A percentile compares a stretch with the other conserved stretches of the same genome.
Evolutionary conservation across 2,797 vertebrate species (phyloP).

Genomic region (Rhinichthys osculus): DNA sequence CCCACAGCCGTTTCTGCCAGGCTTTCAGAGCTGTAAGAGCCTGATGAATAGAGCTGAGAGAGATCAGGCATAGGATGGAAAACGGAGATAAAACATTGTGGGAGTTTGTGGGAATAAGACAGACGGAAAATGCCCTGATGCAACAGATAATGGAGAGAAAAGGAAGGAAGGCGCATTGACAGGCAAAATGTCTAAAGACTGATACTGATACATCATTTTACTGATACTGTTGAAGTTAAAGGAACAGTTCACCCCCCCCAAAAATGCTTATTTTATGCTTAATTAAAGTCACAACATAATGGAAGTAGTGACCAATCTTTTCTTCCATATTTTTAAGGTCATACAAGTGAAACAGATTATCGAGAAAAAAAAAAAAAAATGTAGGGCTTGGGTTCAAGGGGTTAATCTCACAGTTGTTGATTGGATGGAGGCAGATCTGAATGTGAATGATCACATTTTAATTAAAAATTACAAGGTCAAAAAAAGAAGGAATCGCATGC

Average conservation of each 20-base stretch:
- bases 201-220: too few species aligned
- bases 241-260: neutral
- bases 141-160: conserved; percentile 12
- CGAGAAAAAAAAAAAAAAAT: neutral
- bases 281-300: neutral
- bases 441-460: neutral
- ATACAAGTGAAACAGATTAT: neutral
- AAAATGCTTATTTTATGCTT: neutral
- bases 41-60: conserved; percentile 18
- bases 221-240: neutral
- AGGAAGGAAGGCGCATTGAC: neutral
- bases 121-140: neutral
- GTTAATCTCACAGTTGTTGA: neutral
- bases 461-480: neutral
- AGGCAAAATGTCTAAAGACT: neutral
- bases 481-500: neutral
- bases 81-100: conserved; percentile 21
- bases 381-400: neutral
- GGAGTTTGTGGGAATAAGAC: conserved; percentile 37
- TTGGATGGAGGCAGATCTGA: neutral
- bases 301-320: neutral
- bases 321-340: neutral
- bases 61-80: conserved; percentile 15
- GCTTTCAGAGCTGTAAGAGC: conserved; percentile 25
- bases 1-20: neutral